phyloP scores from a whole-genome alignment of 1,140 invertebrate species.

The Hyposmocoma kahamanoa region DNA sequence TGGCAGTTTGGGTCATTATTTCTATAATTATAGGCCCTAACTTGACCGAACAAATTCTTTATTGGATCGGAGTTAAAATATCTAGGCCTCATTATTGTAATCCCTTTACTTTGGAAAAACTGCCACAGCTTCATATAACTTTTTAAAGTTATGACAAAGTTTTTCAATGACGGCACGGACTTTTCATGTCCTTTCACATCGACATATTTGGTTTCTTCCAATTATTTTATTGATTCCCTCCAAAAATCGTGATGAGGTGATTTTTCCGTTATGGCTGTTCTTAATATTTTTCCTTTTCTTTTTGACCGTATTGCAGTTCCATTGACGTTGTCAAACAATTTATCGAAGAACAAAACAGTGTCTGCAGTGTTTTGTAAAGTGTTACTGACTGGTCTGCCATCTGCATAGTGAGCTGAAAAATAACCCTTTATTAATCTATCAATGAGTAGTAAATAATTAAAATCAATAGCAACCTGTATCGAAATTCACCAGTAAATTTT shows the following conservation, averaged over 20 bases:
- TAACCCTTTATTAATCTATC: too few species aligned
- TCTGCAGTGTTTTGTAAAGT: too few species aligned
- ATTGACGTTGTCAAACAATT: too few species aligned
- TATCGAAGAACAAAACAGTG: too few species aligned
- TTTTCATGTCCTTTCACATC: slow-evolving; percentile 9
- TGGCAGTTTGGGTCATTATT: slow-evolving; percentile 15
- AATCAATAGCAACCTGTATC: too few species aligned
- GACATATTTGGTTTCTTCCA: slow-evolving; percentile 14
- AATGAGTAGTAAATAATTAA: too few species aligned
- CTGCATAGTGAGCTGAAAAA: too few species aligned
- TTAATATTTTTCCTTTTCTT: background rate
- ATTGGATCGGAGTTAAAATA: slow-evolving; percentile 21
- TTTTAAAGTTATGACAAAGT: slow-evolving; percentile 15
- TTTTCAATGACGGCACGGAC: slow-evolving; percentile 15
- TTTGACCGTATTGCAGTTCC: too few species aligned
- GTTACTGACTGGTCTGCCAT: too few species aligned
- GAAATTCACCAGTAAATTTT: too few species aligned
- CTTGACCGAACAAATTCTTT: slow-evolving; percentile 20
- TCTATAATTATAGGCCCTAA: slow-evolving; percentile 20
- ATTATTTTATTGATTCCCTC: slow-evolving; percentile 1
- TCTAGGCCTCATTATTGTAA: slow-evolving; percentile 17
- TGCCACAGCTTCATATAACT: slow-evolving; percentile 17
- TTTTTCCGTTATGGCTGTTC: slow-evolving; percentile 2
- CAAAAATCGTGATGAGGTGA: slow-evolving; percentile 8
- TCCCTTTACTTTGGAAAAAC: slow-evolving; percentile 9